Conservation (phyloP, 2,797 vertebrate genomes). For the Malacoraja senta region DNA sequence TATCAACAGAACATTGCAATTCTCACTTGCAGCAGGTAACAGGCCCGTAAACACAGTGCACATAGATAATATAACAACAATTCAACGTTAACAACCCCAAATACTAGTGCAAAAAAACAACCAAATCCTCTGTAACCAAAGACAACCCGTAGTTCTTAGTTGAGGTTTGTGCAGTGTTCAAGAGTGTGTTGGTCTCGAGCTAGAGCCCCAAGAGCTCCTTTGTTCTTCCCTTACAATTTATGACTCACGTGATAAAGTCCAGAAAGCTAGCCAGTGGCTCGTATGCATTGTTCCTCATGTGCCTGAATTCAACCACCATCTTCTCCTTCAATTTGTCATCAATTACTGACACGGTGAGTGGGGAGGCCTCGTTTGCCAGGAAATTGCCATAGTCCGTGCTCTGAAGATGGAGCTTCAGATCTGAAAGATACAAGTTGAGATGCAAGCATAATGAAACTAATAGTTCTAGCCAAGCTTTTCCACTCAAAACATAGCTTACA, state of each 20-base stretch:
- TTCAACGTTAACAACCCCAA: too few relatives aligned
- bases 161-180: too few relatives aligned
- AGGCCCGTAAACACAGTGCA: too few relatives aligned
- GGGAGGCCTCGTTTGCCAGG: constrained; percentile 90
- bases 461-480: neutral
- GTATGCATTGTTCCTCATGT: constrained; percentile 97
- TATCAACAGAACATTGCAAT: too few relatives aligned
- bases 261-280: constrained; percentile 93
- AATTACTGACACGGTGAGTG: constrained; percentile 89
- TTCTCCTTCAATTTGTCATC: constrained; percentile 98
- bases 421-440: constrained; percentile 53
- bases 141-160: too few relatives aligned
- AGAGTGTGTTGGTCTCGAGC: too few relatives aligned
- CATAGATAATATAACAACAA: too few relatives aligned
- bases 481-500: neutral
- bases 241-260: constrained; percentile 91
- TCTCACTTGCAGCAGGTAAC: too few relatives aligned
- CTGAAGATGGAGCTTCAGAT: constrained; percentile 93
- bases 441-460: neutral
- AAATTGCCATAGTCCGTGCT: constrained; percentile 98
- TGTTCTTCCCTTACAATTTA: neutral
- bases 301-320: constrained; percentile 97
- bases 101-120: too few relatives aligned
- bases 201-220: too few relatives aligned
- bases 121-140: too few relatives aligned